phyloP scores from a whole-genome alignment of 2,797 vertebrate species.

The Characodon lateralis region DNA sequence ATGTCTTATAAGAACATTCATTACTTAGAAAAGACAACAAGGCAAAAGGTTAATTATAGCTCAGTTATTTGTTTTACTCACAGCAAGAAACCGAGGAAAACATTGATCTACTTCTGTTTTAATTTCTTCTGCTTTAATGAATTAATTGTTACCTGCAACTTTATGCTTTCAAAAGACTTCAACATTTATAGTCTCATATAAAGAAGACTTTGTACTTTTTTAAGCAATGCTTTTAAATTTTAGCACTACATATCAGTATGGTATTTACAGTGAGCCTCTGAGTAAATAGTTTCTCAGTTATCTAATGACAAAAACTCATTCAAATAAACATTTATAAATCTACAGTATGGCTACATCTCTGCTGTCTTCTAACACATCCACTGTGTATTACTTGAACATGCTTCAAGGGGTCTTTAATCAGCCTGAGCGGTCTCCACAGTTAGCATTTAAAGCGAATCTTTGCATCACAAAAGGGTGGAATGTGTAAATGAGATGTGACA shows the following conservation, averaged over 20 bases:
- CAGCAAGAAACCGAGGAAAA: not conserved
- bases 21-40: not conserved
- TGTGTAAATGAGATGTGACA: constrained; percentile 87
- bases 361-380: constrained; percentile 60
- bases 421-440: constrained; percentile 71
- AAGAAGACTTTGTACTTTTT: constrained; percentile 10
- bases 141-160: not conserved
- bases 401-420: constrained; percentile 82
- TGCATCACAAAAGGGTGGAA: constrained; percentile 81
- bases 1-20: not conserved
- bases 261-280: not conserved
- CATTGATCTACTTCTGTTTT: not conserved
- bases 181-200: constrained; percentile 3
- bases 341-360: constrained; percentile 46
- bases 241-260: not conserved
- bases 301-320: constrained; percentile 55
- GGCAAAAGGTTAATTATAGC: not conserved
- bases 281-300: constrained; percentile 42
- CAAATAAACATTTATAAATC: constrained; percentile 48
- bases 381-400: constrained; percentile 69
- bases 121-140: constrained; percentile 11
- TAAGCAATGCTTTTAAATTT: not conserved
- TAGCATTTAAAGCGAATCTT: constrained; percentile 81
- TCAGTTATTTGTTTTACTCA: constrained; percentile 12
- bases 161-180: not conserved